A percentile compares a stretch with the other conserved stretches of the same genome.
Conservation (phyloP, 2,888 invertebrate species). For the Poecilobothrus nobilitatus region DNA sequence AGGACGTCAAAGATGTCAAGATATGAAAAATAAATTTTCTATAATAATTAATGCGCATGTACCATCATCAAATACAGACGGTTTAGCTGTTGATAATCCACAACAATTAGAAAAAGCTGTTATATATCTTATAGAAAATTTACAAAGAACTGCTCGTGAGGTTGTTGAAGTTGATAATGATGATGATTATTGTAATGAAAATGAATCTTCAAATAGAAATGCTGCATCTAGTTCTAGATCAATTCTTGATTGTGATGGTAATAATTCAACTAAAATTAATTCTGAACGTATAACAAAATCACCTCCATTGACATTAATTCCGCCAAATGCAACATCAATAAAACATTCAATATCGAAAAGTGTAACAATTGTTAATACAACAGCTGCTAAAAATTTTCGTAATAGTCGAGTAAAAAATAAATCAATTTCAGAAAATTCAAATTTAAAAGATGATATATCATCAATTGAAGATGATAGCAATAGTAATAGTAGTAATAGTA, state of each 20-base stretch:
- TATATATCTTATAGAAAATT: conserved; percentile 55
- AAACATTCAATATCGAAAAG: conserved; percentile 43
- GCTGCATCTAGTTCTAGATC: conserved; percentile 19
- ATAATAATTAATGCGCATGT: conserved; percentile 54
- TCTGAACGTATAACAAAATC: conserved; percentile 31
- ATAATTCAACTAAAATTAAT: conserved; percentile 15
- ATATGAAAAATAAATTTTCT: conserved; percentile 74
- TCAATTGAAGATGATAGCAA: conserved; percentile 22
- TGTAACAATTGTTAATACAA: conserved; percentile 40
- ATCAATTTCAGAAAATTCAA: conserved; percentile 18
- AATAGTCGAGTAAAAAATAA: conserved; percentile 26
- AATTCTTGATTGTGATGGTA: conserved; percentile 21
- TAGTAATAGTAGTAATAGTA: conserved; percentile 15
- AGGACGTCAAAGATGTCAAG: conserved; percentile 60
- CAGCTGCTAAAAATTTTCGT: conserved; percentile 35
- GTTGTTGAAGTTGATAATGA: conserved; percentile 27
- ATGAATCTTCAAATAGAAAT: conserved; percentile 18
- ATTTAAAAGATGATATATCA: conserved; percentile 16
- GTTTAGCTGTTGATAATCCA: conserved; percentile 60
- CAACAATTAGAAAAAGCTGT: conserved; percentile 62
- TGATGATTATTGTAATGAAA: conserved; percentile 21
- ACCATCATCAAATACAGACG: conserved; percentile 38
- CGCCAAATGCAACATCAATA: conserved; percentile 40
- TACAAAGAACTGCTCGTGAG: conserved; percentile 30
- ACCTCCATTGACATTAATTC: conserved; percentile 40